phyloP scores from a whole-genome alignment of 2,888 invertebrate genomes.

The Cephus spinipes region DNA sequence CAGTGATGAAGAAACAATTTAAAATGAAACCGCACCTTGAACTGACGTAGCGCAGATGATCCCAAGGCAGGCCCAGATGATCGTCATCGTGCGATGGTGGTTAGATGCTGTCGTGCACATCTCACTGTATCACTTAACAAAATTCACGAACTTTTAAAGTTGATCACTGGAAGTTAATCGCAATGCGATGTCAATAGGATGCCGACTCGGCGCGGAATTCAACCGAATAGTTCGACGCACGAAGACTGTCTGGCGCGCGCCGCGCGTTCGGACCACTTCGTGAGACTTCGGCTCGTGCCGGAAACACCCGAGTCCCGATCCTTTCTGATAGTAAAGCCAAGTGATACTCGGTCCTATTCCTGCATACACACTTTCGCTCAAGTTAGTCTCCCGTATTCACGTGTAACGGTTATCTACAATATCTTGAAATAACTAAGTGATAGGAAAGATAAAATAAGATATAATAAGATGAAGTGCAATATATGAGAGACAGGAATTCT shows the following conservation, averaged over 20 bases:
- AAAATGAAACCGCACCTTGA: slow-evolving; percentile 47
- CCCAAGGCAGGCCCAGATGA: slow-evolving; percentile 48
- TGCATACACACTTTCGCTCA: background rate
- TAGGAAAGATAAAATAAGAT: background rate
- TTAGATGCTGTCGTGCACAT: slow-evolving; percentile 29
- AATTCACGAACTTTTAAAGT: slow-evolving; percentile 1
- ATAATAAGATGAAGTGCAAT: background rate
- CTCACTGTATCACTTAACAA: slow-evolving; percentile 7
- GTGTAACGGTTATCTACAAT: background rate
- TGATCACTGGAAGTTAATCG: slow-evolving; percentile 4
- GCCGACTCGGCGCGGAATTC: slow-evolving; percentile 31
- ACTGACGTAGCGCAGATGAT: slow-evolving; percentile 42
- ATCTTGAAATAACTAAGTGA: background rate
- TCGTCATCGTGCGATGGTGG: slow-evolving; percentile 33
- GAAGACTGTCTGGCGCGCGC: slow-evolving; percentile 63
- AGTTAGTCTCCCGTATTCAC: background rate
- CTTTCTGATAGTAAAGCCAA: slow-evolving; percentile 11
- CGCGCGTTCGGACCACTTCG: slow-evolving; percentile 44
- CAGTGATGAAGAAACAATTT: background rate
- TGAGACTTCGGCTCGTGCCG: slow-evolving; percentile 53
- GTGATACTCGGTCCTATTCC: background rate
- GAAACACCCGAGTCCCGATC: slow-evolving; percentile 47
- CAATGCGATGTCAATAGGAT: slow-evolving; percentile 4
- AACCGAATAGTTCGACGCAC: slow-evolving; percentile 61
- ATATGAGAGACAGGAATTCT: background rate